These are phyloP conservation scores for Dicrurus megarhynchus DNA, from an alignment of 2,113 vertebrate genomes.

Conservation along the genomic window DNA sequence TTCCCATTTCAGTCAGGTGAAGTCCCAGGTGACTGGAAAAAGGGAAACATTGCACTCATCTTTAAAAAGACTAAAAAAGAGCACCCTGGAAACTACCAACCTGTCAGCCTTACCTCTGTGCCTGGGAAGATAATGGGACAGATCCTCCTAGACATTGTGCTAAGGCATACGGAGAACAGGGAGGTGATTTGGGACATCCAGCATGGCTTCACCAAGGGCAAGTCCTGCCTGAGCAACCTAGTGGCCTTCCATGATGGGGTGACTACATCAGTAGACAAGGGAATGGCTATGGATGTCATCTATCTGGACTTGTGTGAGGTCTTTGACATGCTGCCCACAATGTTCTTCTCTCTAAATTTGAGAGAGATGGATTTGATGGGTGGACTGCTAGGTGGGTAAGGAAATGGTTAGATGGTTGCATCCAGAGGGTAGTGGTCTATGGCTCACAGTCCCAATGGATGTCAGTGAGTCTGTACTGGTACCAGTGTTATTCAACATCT, in stretches of 20 bases:
- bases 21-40: background rate
- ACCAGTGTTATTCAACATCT: background rate
- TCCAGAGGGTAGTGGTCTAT: background rate
- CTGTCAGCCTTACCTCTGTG: background rate
- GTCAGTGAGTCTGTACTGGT: background rate
- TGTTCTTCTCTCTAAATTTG: background rate
- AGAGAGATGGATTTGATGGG: background rate
- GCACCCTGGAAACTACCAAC: background rate
- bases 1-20: background rate
- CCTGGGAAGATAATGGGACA: background rate
- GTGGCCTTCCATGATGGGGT: background rate
- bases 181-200: background rate
- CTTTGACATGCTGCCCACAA: background rate
- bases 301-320: background rate
- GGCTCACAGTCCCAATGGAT: background rate
- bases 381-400: background rate
- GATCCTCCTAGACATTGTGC: background rate
- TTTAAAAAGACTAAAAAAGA: background rate
- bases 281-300: background rate
- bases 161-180: background rate
- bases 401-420: background rate
- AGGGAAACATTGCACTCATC: background rate
- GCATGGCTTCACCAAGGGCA: background rate
- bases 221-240: background rate
- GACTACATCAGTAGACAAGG: too few species aligned